Conservation (phyloP, 2,797 vertebrate genomes). For the Aplochiton taeniatus region DNA sequence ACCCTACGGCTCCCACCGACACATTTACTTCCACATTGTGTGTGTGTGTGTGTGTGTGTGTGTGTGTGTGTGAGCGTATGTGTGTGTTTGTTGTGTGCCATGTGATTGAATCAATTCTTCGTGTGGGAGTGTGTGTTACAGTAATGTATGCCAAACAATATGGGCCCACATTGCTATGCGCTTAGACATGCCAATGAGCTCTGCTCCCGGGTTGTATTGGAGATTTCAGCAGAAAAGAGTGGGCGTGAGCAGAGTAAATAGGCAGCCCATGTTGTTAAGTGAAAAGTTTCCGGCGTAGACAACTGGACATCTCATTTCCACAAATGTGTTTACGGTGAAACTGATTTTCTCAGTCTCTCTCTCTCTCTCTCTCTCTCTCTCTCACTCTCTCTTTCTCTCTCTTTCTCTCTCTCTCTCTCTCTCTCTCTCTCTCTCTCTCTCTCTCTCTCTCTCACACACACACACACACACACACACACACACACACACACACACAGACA, state of each 20-base stretch:
- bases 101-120: constrained; percentile 19
- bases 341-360: background rate
- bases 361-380: too few species aligned
- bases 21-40: background rate
- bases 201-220: background rate
- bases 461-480: too few species aligned
- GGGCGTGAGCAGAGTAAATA: background rate
- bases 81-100: constrained; percentile 14
- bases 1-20: background rate
- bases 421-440: too few species aligned
- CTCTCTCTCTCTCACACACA: background rate
- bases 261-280: too few species aligned
- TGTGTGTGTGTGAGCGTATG: background rate
- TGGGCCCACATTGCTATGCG: constrained; percentile 10
- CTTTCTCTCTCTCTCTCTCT: too few species aligned
- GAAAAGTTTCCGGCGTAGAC: too few species aligned
- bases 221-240: background rate
- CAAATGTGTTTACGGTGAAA: background rate
- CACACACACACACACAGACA: background rate
- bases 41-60: background rate
- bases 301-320: too few species aligned
- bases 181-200: background rate
- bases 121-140: constrained; percentile 10
- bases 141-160: constrained; percentile 42
- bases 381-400: too few species aligned